Percentiles rank a stretch among this genome's conserved stretches.
phyloP scores from a whole-genome alignment of 2,113 vertebrate species.

The Cisticola juncidis region DNA sequence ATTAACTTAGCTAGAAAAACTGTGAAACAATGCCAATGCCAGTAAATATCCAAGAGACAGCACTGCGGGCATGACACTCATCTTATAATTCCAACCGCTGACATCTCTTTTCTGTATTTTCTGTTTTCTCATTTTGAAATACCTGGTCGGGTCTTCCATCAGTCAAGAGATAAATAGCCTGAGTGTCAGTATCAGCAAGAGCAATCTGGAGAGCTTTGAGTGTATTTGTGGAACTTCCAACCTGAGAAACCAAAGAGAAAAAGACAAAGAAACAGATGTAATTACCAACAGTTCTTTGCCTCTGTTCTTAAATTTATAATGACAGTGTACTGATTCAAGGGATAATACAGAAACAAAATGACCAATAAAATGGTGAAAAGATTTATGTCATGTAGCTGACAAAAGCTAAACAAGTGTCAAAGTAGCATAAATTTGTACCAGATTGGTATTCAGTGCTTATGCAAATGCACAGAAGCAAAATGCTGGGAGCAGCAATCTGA shows the following conservation, averaged over 20 bases:
- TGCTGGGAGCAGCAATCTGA: not conserved
- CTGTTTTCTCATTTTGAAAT: constrained; percentile 7
- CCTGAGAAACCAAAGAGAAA: constrained; percentile 52
- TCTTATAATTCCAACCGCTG: not conserved
- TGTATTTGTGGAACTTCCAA: constrained; percentile 80
- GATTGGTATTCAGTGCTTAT: not conserved
- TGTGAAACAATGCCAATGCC: not conserved
- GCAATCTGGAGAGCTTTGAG: constrained; percentile 77
- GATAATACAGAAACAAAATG: not conserved
- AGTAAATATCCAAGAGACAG: not conserved
- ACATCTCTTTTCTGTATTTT: not conserved
- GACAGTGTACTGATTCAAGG: not conserved
- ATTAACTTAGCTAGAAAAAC: not conserved
- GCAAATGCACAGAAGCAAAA: not conserved
- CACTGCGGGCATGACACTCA: not conserved
- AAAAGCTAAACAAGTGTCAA: not conserved
- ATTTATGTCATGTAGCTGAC: not conserved
- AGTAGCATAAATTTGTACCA: not conserved
- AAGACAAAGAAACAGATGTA: not conserved
- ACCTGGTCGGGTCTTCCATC: constrained; percentile 86
- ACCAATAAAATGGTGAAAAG: not conserved
- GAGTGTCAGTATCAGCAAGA: constrained; percentile 72
- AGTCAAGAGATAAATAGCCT: constrained; percentile 81
- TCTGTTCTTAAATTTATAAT: not conserved
- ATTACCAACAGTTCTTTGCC: not conserved